Conservation (phyloP, 2,113 vertebrate species). For the Rallus limicola region DNA sequence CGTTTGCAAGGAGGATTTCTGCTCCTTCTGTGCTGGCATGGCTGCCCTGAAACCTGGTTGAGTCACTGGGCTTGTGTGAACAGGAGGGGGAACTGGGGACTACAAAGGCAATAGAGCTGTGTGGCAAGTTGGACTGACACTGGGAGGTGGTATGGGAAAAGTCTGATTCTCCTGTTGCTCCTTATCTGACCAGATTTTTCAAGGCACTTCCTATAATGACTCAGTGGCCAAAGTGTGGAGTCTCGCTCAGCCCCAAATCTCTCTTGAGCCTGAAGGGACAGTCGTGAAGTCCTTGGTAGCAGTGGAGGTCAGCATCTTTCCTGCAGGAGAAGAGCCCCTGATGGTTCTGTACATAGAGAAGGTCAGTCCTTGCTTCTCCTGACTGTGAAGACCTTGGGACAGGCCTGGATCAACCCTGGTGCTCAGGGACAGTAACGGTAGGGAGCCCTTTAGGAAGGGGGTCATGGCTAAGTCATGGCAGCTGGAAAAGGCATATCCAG, state of each 20-base stretch:
- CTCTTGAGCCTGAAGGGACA: constrained; percentile 67
- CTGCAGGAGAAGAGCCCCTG: not conserved
- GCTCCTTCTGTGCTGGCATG: not conserved
- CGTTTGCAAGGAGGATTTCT: not conserved
- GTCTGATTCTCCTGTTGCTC: not conserved
- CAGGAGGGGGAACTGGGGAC: not conserved
- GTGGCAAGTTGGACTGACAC: not conserved
- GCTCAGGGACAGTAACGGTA: not conserved
- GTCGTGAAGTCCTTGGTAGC: constrained; percentile 56
- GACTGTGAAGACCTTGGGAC: not conserved
- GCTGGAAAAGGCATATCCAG: not conserved
- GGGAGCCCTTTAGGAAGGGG: not conserved
- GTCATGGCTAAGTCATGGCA: not conserved
- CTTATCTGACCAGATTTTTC: constrained; percentile 36
- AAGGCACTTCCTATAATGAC: constrained; percentile 59
- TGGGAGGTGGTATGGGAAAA: not conserved
- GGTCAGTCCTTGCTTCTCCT: constrained; percentile 64
- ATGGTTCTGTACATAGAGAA: constrained; percentile 75
- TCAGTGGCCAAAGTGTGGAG: constrained; percentile 78
- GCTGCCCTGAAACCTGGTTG: not conserved
- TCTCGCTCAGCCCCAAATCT: constrained; percentile 64
- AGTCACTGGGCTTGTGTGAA: not conserved
- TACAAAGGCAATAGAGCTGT: not conserved
- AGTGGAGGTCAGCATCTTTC: constrained; percentile 56
- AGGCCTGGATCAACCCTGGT: not conserved